Evolutionary conservation across 2,113 vertebrate genomes (phyloP).

Genomic region (Hippoglossus stenolepis): DNA sequence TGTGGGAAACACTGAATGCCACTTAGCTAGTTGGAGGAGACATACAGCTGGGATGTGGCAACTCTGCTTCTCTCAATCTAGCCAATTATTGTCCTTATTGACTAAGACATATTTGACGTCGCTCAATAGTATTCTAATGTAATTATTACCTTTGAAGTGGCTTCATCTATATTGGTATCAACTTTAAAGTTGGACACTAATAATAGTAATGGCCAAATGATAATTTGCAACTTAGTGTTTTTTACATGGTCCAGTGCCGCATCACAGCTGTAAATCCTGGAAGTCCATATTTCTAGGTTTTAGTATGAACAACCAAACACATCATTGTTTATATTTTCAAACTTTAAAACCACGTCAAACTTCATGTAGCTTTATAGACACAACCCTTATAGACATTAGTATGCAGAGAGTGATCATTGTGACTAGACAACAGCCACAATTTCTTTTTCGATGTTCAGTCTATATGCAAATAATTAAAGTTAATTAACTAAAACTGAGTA

Average conservation of each 20-base stretch:
- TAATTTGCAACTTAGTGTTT: no score
- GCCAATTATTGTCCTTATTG: not conserved
- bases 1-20: not conserved
- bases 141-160: not conserved
- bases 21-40: no score
- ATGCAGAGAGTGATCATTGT: not conserved
- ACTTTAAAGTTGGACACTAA: not conserved
- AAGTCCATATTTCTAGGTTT: no score
- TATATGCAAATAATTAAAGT: constrained; percentile 15
- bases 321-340: not conserved
- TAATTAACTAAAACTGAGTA: constrained; percentile 14
- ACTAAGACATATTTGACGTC: not conserved
- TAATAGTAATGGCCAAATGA: not conserved
- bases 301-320: no score
- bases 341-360: not conserved
- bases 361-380: not conserved
- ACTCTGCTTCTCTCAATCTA: not conserved
- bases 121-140: not conserved
- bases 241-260: no score
- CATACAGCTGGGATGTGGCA: no score
- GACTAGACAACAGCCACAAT: constrained; percentile 15
- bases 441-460: not conserved
- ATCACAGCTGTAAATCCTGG: no score
- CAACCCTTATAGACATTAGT: not conserved
- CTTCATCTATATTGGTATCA: not conserved